Percentiles rank a stretch among this genome's conserved stretches.
These are phyloP conservation scores for Porites evermanni DNA, from an alignment of 92 coral and sea anemone species.

Conservation along the genomic window DNA sequence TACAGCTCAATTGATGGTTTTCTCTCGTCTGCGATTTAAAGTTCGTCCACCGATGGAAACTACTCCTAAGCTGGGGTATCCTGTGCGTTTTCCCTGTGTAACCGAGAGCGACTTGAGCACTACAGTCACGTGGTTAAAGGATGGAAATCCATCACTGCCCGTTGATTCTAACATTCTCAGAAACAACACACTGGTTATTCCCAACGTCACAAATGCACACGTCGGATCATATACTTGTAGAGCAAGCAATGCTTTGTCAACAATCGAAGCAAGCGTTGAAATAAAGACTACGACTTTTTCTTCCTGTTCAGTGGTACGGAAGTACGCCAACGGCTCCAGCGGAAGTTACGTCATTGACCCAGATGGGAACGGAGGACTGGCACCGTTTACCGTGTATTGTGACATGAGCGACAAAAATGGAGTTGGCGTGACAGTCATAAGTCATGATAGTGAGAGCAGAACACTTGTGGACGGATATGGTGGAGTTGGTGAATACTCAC, in stretches of 20 bases:
- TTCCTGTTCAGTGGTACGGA: constrained; percentile 24
- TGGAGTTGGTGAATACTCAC: not conserved
- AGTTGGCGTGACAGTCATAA: constrained; percentile 57
- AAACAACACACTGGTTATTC: constrained; percentile 44
- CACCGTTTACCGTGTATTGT: constrained; percentile 49
- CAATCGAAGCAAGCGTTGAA: constrained; percentile 32
- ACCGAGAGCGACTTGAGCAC: constrained; percentile 14
- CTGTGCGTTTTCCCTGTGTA: constrained; percentile 25
- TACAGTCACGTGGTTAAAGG: constrained; percentile 30
- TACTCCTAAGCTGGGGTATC: not conserved
- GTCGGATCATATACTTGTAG: constrained; percentile 49
- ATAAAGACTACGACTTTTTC: not conserved
- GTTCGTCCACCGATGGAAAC: constrained; percentile 11
- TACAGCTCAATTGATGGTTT: constrained; percentile 14
- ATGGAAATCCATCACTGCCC: constrained; percentile 8
- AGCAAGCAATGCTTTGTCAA: constrained; percentile 31
- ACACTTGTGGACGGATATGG: constrained; percentile 25
- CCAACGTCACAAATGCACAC: not conserved
- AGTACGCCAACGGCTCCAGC: not conserved
- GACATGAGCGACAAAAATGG: constrained; percentile 59
- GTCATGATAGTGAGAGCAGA: constrained; percentile 56
- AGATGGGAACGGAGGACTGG: constrained; percentile 36
- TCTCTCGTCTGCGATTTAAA: constrained; percentile 34
- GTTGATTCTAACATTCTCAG: not conserved
- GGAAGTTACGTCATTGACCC: constrained; percentile 51